Evolutionary conservation across 2,888 invertebrate species (phyloP), one percentile per base, ranked within the genome.

Genomic region (Autographa gamma): DNA sequence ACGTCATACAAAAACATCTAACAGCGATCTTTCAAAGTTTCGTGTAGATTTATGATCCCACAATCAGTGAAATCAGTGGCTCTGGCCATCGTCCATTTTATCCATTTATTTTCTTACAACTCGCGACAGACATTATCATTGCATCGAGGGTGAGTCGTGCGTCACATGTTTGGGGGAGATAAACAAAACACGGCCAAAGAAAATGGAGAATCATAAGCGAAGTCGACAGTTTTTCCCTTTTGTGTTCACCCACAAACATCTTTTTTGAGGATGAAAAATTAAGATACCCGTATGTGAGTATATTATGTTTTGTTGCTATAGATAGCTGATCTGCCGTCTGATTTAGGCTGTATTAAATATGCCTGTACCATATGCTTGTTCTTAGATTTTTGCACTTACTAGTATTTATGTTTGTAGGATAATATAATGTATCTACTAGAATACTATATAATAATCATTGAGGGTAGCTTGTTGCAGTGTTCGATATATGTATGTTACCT

Each of bases 121-220:
- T 70, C 58, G 62, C 59, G 63, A 74, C 60, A n/a, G 19, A 61
- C 19, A 34, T 69, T 56, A 62, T 66, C 43, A 61, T 71, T 43
- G 54, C 63, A 60, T 32, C 60, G 63, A 73, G 64, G 74, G 72
- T 56, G 19, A 56, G 54, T 25, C 25, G 79, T 66, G 69, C 67
- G 62, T 77, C 78, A 77, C 58, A 69, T 77, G 60, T 62, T 67
- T 54, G 58, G 69, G 69, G 79, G 75, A 70, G 63, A 78, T 79
- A 63, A 71, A 81, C 69, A 16, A 25, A 41, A 19, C 9, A 38
- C 54, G 62, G 43, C 14, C 41, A 77, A 60, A 65, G 66, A 63
- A 65, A 56, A 56, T 25, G 13, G 54, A 25, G 19, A 13, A 11
- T 19, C 54, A 56, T 48, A n/a, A 5, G 48, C n/a, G n/a, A 48